These are phyloP conservation scores for Pentamera pediparva DNA, from an alignment of 53 echinoderm and acorn worm species.

Conservation along the genomic window DNA sequence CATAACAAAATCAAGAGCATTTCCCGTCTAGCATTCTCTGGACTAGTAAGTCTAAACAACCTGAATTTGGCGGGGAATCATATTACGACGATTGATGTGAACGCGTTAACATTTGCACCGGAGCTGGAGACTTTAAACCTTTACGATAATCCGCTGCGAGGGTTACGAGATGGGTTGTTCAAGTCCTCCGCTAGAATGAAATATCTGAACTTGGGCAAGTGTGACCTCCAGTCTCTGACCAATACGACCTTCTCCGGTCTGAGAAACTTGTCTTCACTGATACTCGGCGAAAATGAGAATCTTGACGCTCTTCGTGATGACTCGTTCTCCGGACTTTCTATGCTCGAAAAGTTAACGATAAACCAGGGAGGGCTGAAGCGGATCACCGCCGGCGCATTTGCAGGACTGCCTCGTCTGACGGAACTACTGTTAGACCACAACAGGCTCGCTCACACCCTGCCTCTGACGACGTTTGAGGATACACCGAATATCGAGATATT, in stretches of 20 bases:
- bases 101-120: constrained; percentile 25
- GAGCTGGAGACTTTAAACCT: constrained; percentile 27
- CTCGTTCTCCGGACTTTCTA: constrained; percentile 38
- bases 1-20: constrained; percentile 50
- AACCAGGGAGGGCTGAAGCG: constrained; percentile 38
- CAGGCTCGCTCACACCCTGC: constrained; percentile 28
- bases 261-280: constrained; percentile 29
- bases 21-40: constrained; percentile 38
- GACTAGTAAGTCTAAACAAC: constrained; percentile 23
- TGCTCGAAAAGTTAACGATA: constrained; percentile 32
- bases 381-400: constrained; percentile 34
- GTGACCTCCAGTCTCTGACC: constrained; percentile 29
- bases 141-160: constrained; percentile 36
- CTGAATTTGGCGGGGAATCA: constrained; percentile 40
- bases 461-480: constrained; percentile 30
- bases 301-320: constrained; percentile 32
- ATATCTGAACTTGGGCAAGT: constrained; percentile 43
- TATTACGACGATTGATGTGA: constrained; percentile 27
- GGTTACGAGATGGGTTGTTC: constrained; percentile 34
- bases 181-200: constrained; percentile 17
- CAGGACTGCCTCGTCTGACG: constrained; percentile 29
- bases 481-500: constrained; percentile 15
- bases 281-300: constrained; percentile 49
- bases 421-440: constrained; percentile 44
- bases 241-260: constrained; percentile 34